Base-by-base conservation (phyloP, 2,113 vertebrate species). In the Melanerpes aurifrons region DNA sequence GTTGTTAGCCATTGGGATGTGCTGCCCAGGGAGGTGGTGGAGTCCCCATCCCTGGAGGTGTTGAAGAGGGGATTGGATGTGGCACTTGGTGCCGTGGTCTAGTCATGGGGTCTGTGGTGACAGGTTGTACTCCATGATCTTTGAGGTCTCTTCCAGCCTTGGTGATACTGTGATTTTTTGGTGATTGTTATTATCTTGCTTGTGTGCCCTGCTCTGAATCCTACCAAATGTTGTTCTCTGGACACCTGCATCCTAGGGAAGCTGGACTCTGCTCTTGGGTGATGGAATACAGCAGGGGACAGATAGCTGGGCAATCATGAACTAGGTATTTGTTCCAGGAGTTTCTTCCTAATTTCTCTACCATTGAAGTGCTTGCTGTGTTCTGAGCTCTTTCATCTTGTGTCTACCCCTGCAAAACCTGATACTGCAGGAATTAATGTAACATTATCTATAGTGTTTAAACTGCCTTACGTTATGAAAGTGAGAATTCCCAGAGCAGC, bases 401-500 rank as follows among this genome's bases (percentile, higher is more conserved):
- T 85, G 92, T 87, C 53, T 35, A 91, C n/a, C 32, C 40, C 53
- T 80, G 93, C 80, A 89, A 91, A 89, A 91, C 71, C 66, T 75
- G 85, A 94, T 86, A 87, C 69, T 66, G 29, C 54, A 86, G 54
- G 86, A 87, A 85, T 93, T 90, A 90, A 89, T 87, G 54, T 90
- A 72, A 71, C 37, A 28, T 89, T 89, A 81, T 68, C 54, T 71
- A 3, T 71, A 61, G 83, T 66, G n/a, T 87, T 94, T 77, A 68
- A 87, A 72, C 69, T 83, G 14, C 45, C 29, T 58, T 62, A 29
- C 78, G 35, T 67, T 89, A 69, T 35, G 87, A 88, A 95, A 91
- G 56, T 83, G 79, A 96, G 93, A 96, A 94, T 86, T 94, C 95
- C 87, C 89, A 62, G n/a, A 54, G 58, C 69, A 90, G 20, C 66